Conservation (phyloP, 1,140 invertebrate genomes). For the Bilobella aurantiaca region DNA sequence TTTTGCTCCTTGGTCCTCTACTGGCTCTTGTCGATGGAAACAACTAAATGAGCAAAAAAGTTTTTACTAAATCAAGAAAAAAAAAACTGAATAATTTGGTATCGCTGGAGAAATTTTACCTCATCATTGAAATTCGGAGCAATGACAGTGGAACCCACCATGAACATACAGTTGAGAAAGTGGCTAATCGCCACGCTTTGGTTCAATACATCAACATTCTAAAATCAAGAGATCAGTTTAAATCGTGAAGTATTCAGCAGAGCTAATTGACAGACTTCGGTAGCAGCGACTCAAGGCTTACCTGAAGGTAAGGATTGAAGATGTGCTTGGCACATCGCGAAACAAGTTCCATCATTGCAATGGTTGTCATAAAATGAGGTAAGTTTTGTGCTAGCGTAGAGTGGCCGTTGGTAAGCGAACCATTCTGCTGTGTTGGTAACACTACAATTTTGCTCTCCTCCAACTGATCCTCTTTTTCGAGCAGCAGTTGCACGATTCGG, state of each 20-base stretch:
- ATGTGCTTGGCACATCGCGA: conserved; percentile 82
- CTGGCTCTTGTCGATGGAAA: background rate
- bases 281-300: too few relatives aligned
- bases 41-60: background rate
- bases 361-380: conserved; percentile 75
- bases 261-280: too few relatives aligned
- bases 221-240: conserved; percentile 9
- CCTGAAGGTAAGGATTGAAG: conserved; percentile 83
- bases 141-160: conserved; percentile 54
- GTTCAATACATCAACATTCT: conserved; percentile 73
- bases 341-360: conserved; percentile 76
- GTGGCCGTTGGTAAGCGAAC: background rate
- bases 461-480: conserved; percentile 24
- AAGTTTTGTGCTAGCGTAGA: conserved; percentile 68
- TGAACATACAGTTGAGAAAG: conserved; percentile 89
- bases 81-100: background rate
- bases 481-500: conserved; percentile 25
- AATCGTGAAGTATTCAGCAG: too few relatives aligned
- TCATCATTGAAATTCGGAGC: conserved; percentile 54
- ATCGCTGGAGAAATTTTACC: conserved; percentile 41
- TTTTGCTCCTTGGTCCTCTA: conserved; percentile 47
- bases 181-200: conserved; percentile 79
- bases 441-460: conserved; percentile 21
- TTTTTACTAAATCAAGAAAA: too few relatives aligned
- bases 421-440: conserved; percentile 1